Percentiles rank a stretch among this genome's conserved stretches.
Conservation (phyloP, 2,888 invertebrate species). For the Geotrupes spiniger region DNA sequence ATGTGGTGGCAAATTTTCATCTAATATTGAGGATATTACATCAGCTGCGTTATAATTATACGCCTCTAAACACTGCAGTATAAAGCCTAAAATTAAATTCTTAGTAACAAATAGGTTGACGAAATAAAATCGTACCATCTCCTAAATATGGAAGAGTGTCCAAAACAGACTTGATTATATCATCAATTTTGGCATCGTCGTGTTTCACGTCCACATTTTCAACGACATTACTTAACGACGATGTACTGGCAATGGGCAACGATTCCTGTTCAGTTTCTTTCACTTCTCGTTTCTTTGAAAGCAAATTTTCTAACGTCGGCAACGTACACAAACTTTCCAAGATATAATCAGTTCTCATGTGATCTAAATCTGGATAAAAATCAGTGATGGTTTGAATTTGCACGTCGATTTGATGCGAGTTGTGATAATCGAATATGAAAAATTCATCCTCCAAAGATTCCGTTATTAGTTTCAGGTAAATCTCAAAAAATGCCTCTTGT, state of each 20-base stretch:
- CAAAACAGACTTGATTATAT: slow-evolving; percentile 49
- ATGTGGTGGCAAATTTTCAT: slow-evolving; percentile 62
- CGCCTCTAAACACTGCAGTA: slow-evolving; percentile 71
- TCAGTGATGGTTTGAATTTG: slow-evolving; percentile 43
- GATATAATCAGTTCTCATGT: slow-evolving; percentile 43
- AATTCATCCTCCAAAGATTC: slow-evolving; percentile 44
- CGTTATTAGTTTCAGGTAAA: slow-evolving; percentile 41
- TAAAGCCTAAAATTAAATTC: slow-evolving; percentile 49
- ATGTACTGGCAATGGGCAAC: slow-evolving; percentile 3
- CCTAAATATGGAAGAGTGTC: slow-evolving; percentile 77
- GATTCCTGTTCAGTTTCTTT: slow-evolving; percentile 1
- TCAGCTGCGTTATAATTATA: slow-evolving; percentile 72
- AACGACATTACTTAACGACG: not conserved
- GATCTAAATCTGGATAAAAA: slow-evolving; percentile 41
- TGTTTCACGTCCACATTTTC: slow-evolving; percentile 3
- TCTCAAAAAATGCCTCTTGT: slow-evolving; percentile 42
- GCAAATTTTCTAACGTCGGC: slow-evolving; percentile 22
- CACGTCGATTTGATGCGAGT: slow-evolving; percentile 37
- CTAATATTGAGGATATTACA: slow-evolving; percentile 81
- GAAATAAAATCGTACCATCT: slow-evolving; percentile 53
- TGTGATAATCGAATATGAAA: slow-evolving; percentile 48
- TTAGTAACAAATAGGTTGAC: no score
- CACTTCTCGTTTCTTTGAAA: slow-evolving; percentile 5
- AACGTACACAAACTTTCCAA: slow-evolving; percentile 39
- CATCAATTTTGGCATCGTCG: slow-evolving; percentile 42